Evolutionary conservation across 92 coral and sea anemone species (phyloP).

Genomic region (Epizoanthus scotinus): DNA sequence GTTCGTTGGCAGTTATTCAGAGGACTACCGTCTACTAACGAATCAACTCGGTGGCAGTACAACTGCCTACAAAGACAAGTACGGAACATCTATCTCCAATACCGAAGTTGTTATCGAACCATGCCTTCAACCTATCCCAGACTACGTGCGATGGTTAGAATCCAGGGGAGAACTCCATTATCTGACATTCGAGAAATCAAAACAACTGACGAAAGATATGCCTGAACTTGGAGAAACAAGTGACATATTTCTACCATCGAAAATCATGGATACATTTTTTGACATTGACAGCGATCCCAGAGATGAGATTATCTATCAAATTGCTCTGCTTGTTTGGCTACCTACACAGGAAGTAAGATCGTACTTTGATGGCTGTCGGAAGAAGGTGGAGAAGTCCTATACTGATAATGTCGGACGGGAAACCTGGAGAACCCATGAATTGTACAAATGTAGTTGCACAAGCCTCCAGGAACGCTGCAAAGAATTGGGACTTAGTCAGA

Average conservation of each 20-base stretch:
- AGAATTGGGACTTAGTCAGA: slow-evolving; percentile 5
- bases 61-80: slow-evolving; percentile 50
- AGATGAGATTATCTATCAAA: slow-evolving; percentile 17
- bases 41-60: slow-evolving; percentile 14
- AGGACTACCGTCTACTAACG: slow-evolving; percentile 37
- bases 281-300: slow-evolving; percentile 46
- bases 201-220: slow-evolving; percentile 12
- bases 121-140: slow-evolving; percentile 51
- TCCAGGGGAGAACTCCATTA: slow-evolving; percentile 55
- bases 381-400: slow-evolving; percentile 49
- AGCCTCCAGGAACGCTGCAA: slow-evolving; percentile 39
- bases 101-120: slow-evolving; percentile 5
- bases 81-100: slow-evolving; percentile 34
- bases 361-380: slow-evolving; percentile 37
- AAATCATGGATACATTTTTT: slow-evolving; percentile 48
- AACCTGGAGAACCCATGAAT: slow-evolving; percentile 55
- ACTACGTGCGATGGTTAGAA: slow-evolving; percentile 53
- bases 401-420: slow-evolving; percentile 51
- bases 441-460: slow-evolving; percentile 43
- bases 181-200: slow-evolving; percentile 39
- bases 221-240: slow-evolving; percentile 29
- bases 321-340: slow-evolving; percentile 52
- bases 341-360: slow-evolving; percentile 43
- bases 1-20: slow-evolving; percentile 44
- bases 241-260: slow-evolving; percentile 48